phyloP scores from a whole-genome alignment of 2,888 invertebrate species.

The Meteorus colon region DNA sequence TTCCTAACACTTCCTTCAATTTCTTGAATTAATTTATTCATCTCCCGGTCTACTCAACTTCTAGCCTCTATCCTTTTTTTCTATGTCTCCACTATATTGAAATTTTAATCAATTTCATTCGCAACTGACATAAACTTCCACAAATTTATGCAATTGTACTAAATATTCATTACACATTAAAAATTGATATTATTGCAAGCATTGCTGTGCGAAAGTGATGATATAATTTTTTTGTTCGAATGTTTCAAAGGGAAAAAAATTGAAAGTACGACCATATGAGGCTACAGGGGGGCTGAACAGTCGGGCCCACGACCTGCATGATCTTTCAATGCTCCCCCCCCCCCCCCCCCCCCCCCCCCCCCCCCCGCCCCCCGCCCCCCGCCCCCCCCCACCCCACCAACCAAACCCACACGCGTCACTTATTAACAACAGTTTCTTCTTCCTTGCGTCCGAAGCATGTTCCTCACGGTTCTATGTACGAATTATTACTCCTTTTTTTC shows the following conservation, averaged over 20 bases:
- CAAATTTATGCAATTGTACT: too few relatives aligned
- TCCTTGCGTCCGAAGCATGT: constrained; percentile 46
- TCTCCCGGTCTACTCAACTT: background rate
- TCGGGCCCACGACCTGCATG: constrained; percentile 47
- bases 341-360: too few relatives aligned
- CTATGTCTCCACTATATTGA: background rate
- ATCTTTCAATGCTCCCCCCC: constrained; percentile 60
- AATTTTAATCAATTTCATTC: background rate
- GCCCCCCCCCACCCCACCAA: too few relatives aligned
- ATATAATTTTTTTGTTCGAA: constrained; percentile 1
- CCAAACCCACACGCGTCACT: constrained; percentile 72
- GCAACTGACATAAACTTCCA: too few relatives aligned
- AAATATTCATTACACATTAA: too few relatives aligned
- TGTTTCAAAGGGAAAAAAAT: constrained; percentile 14
- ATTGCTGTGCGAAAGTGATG: too few relatives aligned
- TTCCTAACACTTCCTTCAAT: background rate
- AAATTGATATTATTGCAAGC: too few relatives aligned
- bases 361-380: too few relatives aligned
- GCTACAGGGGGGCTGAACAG: constrained; percentile 14
- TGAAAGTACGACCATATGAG: background rate
- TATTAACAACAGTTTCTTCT: constrained; percentile 66
- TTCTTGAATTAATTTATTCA: background rate
- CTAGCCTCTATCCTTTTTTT: background rate
- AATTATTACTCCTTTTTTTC: constrained; percentile 37
- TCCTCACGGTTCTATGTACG: constrained; percentile 34